Evolutionary conservation across 1,140 invertebrate genomes (phyloP).

Genomic region (Drosophila biarmipes): DNA sequence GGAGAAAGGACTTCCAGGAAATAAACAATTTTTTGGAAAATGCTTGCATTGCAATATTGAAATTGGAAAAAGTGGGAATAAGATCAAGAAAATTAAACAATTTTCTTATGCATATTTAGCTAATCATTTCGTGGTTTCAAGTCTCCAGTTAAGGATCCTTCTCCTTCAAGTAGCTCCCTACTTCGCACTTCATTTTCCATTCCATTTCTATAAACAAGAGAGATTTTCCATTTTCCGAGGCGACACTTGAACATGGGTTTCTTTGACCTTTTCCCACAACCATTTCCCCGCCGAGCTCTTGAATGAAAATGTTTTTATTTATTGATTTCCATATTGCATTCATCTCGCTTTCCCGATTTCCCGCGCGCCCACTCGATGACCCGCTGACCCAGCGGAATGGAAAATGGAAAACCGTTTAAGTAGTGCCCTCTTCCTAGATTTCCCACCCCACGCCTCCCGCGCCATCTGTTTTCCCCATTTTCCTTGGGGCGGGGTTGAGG

Average conservation of each 20-base stretch:
- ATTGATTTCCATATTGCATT: slow-evolving; percentile 38
- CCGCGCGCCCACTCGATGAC: slow-evolving; percentile 31
- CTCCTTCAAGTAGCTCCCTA: not conserved
- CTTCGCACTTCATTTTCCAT: slow-evolving; percentile 6
- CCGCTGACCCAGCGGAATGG: slow-evolving; percentile 25
- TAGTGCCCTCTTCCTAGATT: slow-evolving; percentile 22
- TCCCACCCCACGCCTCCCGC: slow-evolving; percentile 19
- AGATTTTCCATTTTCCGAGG: not conserved
- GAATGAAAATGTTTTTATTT: slow-evolving; percentile 31
- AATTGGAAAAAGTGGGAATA: too few species aligned
- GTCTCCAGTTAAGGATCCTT: not conserved
- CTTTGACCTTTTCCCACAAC: slow-evolving; percentile 1
- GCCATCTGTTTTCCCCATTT: slow-evolving; percentile 6
- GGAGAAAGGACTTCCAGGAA: not conserved
- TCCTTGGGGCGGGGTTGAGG: slow-evolving; percentile 42
- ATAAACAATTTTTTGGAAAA: too few species aligned
- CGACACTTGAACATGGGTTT: slow-evolving; percentile 20
- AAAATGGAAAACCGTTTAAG: slow-evolving; percentile 27
- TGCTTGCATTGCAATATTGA: too few species aligned
- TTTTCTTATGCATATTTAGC: too few species aligned
- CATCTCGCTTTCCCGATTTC: slow-evolving; percentile 25
- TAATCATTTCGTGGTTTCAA: not conserved
- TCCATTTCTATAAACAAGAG: slow-evolving; percentile 13
- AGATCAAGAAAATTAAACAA: too few species aligned
- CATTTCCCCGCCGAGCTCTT: slow-evolving; percentile 8